Conservation (phyloP, 1,140 invertebrate genomes). For the Centruroides vittatus region DNA sequence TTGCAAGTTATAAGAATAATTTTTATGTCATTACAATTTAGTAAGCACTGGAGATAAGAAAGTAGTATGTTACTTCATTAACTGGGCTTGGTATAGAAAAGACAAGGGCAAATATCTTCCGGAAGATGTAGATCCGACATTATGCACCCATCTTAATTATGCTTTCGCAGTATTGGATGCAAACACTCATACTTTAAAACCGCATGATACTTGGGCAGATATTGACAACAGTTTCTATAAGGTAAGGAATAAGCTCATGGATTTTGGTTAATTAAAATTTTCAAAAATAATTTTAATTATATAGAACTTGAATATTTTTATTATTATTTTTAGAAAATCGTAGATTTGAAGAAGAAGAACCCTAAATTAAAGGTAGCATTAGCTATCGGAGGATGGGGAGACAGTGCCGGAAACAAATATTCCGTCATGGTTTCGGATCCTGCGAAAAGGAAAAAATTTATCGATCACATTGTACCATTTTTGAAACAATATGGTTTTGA, state of each 20-base stretch:
- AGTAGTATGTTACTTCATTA: constrained; percentile 49
- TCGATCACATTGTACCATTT: constrained; percentile 36
- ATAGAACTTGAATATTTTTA: neutral
- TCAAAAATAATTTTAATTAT: no score
- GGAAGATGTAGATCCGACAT: constrained; percentile 53
- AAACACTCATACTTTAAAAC: constrained; percentile 32
- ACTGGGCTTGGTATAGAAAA: constrained; percentile 52
- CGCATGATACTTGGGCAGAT: no score
- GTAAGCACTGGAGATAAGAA: neutral
- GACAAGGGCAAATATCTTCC: constrained; percentile 48
- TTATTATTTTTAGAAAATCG: constrained; percentile 38
- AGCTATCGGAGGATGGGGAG: constrained; percentile 67
- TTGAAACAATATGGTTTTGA: constrained; percentile 81
- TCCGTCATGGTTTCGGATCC: constrained; percentile 44
- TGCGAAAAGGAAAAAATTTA: constrained; percentile 50
- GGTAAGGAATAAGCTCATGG: no score
- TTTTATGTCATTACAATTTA: no score
- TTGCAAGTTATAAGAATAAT: no score
- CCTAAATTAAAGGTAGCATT: constrained; percentile 48
- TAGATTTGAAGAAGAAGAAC: constrained; percentile 40
- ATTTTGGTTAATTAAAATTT: no score
- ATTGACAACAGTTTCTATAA: no score
- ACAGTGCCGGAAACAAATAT: constrained; percentile 45
- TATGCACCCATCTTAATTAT: constrained; percentile 80
- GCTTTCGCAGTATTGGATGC: constrained; percentile 58